A percentile compares a stretch with the other conserved stretches of the same genome.
These are phyloP conservation scores for Taxidea taxus DNA, from an alignment of 2,113 vertebrate genomes.

Conservation along the genomic window DNA sequence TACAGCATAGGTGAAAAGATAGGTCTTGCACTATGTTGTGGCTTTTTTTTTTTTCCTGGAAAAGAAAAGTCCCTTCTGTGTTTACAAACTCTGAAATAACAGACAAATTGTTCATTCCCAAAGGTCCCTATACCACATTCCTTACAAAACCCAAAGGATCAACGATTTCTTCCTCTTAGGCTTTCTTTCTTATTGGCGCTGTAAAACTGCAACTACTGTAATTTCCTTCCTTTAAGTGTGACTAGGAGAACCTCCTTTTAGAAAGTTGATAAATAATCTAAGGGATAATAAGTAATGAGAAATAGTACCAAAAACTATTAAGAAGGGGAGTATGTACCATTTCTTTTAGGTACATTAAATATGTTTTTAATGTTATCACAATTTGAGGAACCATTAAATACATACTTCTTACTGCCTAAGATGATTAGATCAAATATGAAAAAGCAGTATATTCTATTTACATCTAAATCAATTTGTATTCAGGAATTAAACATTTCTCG, in stretches of 20 bases:
- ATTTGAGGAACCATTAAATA: conserved; percentile 13
- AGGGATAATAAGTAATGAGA: conserved; percentile 3
- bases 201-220: conserved; percentile 41
- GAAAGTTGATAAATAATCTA: neutral
- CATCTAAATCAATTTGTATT: conserved; percentile 5
- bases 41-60: neutral
- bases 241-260: conserved; percentile 3
- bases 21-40: neutral
- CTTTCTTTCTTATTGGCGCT: neutral
- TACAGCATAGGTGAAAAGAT: neutral
- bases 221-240: conserved; percentile 7
- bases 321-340: neutral
- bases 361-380: neutral
- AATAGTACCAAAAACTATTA: conserved; percentile 1
- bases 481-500: conserved; percentile 24
- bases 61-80: neutral
- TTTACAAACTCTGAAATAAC: conserved; percentile 53
- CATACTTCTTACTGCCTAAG: neutral
- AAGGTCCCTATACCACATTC: neutral
- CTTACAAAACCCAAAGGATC: conserved; percentile 60
- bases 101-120: conserved; percentile 42
- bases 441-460: neutral
- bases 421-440: neutral
- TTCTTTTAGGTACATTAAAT: neutral
- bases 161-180: conserved; percentile 47